Base-by-base conservation (phyloP, 2,797 vertebrate species). In the Austrolebias charrua region DNA sequence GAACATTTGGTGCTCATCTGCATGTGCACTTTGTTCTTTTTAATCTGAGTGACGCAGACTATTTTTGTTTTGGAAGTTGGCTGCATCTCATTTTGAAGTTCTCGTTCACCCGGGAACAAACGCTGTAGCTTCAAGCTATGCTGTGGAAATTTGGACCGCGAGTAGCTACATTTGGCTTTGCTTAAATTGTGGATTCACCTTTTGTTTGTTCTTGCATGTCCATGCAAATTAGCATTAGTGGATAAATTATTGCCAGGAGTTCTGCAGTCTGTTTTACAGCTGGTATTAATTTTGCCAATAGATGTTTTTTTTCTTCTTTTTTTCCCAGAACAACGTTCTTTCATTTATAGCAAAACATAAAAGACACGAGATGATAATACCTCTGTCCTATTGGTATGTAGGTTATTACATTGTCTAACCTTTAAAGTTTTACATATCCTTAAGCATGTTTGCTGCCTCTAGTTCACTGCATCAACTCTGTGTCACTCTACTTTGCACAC, bases 41-140 rank as follows among this genome's bases (percentile, higher is more conserved):
- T 79, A 35, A 58, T 73, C 52, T 62, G 69, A 78, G 61, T 31
- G 65, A 80, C 71, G 69, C 71, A 68, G 60, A 68, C 78, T 78
- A 62, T 43, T 72, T n/a, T 40, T 40, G 4, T 40, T 12, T 40
- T 40, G 2, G 28, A 52, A 52, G 68, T 67, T 59, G n/a, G 49
- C 60, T 61, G 57, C 33, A 40, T 78, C 62, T 76, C 49, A 70
- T 77, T 69, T 58, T 24, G 16, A 66, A 73, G 62, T 49, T 20
- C 42, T 44, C 42, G 18, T 62, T 57, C 60, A 54, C 16, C 14
- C 3, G 29, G 49, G 48, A 29, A 48, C 46, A 38, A 40, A 60
- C 54, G 50, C 45, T 18, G 40, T 2, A 56, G 45, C 45, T 44
- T 54, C 12, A 57, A 35, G 29, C 38, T 13, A 40, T 11, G 11